phyloP scores from a whole-genome alignment of 2,888 invertebrate genomes.

The Euphydryas editha region DNA sequence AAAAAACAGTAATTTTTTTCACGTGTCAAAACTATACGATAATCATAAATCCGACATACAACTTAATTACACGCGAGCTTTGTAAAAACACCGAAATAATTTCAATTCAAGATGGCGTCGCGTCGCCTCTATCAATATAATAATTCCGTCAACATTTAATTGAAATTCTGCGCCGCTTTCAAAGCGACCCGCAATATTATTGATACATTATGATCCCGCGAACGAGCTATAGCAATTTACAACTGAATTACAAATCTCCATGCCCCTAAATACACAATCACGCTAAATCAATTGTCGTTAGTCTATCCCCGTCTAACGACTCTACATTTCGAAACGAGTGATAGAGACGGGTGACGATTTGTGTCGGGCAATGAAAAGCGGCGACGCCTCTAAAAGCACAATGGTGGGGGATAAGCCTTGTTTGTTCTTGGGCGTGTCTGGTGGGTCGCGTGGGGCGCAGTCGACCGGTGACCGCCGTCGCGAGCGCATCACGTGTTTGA shows the following conservation, averaged over 20 bases:
- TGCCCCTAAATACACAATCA: conserved; percentile 78
- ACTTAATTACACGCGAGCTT: conserved; percentile 45
- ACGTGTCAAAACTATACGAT: conserved; percentile 3
- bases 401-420: conserved; percentile 73
- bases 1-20: background rate
- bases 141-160: conserved; percentile 82
- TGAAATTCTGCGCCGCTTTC: conserved; percentile 71
- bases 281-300: conserved; percentile 74
- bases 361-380: conserved; percentile 56
- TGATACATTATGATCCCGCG: conserved; percentile 79
- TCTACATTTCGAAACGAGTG: conserved; percentile 21
- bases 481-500: conserved; percentile 65
- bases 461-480: conserved; percentile 70
- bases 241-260: conserved; percentile 82
- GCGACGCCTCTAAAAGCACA: conserved; percentile 67
- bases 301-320: conserved; percentile 51
- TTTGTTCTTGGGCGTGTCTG: conserved; percentile 76
- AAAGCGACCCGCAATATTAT: conserved; percentile 72
- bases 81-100: conserved; percentile 44
- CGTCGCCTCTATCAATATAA: conserved; percentile 76
- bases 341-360: conserved; percentile 50
- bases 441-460: conserved; percentile 58
- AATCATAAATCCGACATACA: conserved; percentile 32
- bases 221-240: conserved; percentile 81
- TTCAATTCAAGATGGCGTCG: conserved; percentile 67